These are phyloP conservation scores for Poeciliopsis presidionis DNA, from an alignment of 2,797 vertebrate genomes.

Conservation along the genomic window DNA sequence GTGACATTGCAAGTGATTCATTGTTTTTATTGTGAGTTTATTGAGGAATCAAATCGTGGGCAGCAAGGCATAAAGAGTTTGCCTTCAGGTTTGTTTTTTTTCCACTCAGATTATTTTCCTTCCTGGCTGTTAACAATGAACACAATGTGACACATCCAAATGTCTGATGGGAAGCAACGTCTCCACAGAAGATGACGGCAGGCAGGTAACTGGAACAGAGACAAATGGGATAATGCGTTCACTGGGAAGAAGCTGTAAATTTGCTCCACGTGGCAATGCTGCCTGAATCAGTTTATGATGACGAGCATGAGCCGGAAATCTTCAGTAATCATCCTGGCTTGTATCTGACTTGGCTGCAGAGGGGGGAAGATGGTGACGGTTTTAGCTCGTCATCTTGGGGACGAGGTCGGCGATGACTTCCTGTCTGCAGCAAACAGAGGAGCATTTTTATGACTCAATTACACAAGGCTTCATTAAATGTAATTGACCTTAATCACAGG, in stretches of 20 bases:
- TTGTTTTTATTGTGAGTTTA: constrained; percentile 63
- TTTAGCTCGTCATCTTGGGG: constrained; percentile 53
- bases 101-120: constrained; percentile 39
- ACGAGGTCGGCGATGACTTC: constrained; percentile 61
- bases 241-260: constrained; percentile 28
- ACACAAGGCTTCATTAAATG: constrained; percentile 72
- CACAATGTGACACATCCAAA: constrained; percentile 54
- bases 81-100: constrained; percentile 65
- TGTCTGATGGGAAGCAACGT: constrained; percentile 38
- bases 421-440: constrained; percentile 60
- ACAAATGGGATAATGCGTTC: constrained; percentile 8
- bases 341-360: constrained; percentile 63
- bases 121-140: constrained; percentile 59
- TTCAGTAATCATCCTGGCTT: constrained; percentile 73
- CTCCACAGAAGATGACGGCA: constrained; percentile 18
- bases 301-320: constrained; percentile 76
- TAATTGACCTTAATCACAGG: constrained; percentile 75
- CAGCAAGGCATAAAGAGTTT: constrained; percentile 49
- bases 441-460: constrained; percentile 73
- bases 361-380: constrained; percentile 46
- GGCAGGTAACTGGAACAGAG: constrained; percentile 31
- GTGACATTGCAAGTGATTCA: constrained; percentile 56
- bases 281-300: constrained; percentile 57
- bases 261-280: constrained; percentile 29
- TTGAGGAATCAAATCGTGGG: constrained; percentile 59